These are phyloP conservation scores for Bothrops jararaca DNA, from an alignment of 2,113 vertebrate species.

Conservation along the genomic window DNA sequence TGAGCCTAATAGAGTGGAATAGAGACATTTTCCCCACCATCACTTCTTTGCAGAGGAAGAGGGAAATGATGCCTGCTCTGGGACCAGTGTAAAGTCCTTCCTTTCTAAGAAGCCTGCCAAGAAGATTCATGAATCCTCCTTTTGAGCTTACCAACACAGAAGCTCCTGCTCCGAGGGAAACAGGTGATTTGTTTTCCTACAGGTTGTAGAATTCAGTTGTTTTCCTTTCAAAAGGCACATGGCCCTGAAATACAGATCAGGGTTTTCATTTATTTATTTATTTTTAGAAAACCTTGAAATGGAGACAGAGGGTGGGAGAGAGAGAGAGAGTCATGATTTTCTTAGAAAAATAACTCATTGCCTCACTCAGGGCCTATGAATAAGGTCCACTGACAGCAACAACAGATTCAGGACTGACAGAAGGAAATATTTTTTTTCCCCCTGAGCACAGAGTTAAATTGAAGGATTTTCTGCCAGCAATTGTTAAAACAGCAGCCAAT, in stretches of 20 bases:
- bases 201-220: neutral
- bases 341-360: neutral
- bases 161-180: neutral
- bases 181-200: neutral
- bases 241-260: neutral
- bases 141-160: neutral
- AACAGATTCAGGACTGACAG: neutral
- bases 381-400: neutral
- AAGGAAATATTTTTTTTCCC: neutral
- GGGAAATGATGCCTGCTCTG: neutral
- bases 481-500: neutral
- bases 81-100: neutral
- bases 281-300: neutral
- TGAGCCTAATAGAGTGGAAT: neutral
- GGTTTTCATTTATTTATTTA: neutral
- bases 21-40: neutral
- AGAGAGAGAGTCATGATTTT: neutral
- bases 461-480: neutral
- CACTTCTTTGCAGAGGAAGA: neutral
- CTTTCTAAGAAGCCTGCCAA: neutral
- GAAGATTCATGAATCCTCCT: neutral
- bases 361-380: neutral
- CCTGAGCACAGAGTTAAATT: neutral
- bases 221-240: neutral
- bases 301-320: neutral